Evolutionary conservation across 2,888 invertebrate species (phyloP).

Genomic region (Unio pictorum): DNA sequence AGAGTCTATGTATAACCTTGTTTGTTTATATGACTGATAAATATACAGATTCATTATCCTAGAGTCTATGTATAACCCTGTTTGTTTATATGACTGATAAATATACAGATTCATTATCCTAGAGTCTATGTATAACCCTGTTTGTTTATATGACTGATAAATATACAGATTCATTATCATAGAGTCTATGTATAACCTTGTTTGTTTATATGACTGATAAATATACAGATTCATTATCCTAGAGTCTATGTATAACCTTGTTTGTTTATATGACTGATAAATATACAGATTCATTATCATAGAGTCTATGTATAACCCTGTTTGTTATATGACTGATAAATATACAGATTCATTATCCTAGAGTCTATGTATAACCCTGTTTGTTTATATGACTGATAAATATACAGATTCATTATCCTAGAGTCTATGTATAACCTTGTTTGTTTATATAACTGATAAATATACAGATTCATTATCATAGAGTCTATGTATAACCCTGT

Average conservation of each 20-base stretch:
- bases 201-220: neutral
- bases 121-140: neutral
- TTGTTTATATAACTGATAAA: neutral
- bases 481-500: neutral
- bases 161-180: neutral
- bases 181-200: neutral
- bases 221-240: neutral
- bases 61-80: neutral
- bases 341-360: neutral
- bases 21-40: neutral
- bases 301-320: neutral
- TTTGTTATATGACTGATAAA: neutral
- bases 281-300: constrained; percentile 1
- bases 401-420: neutral
- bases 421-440: neutral
- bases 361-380: neutral
- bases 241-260: neutral
- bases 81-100: neutral
- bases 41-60: neutral
- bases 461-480: neutral
- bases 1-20: neutral
- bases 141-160: neutral
- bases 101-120: neutral
- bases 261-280: neutral
- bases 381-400: neutral